Evolutionary conservation across 2,888 invertebrate genomes (phyloP).

Genomic region (Leistus spinibarbis): DNA sequence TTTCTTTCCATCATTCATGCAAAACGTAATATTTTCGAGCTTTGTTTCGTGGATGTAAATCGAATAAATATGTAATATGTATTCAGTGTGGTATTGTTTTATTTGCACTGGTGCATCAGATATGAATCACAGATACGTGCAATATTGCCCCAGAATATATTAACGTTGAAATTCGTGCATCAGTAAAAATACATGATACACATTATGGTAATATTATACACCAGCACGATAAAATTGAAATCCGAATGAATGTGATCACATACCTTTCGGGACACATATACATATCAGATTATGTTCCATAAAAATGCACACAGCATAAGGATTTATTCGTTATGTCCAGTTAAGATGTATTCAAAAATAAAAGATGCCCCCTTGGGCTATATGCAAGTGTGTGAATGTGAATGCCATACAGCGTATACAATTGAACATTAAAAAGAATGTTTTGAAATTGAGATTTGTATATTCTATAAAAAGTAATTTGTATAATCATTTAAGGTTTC

Average conservation of each 20-base stretch:
- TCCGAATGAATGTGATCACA: neutral
- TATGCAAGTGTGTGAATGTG: no score
- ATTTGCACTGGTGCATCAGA: neutral
- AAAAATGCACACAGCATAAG: neutral
- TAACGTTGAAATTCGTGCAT: neutral
- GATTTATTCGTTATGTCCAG: no score
- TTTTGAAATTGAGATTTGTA: no score
- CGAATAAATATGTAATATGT: neutral
- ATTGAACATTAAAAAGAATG: no score
- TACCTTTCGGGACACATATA: neutral
- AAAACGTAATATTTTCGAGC: neutral
- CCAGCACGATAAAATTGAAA: neutral
- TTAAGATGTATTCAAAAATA: no score
- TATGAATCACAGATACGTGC: neutral
- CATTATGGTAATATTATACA: neutral
- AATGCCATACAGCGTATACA: no score
- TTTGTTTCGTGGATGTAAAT: neutral
- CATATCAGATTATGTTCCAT: neutral
- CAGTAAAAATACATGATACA: neutral
- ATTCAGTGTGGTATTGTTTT: neutral
- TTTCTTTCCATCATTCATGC: neutral
- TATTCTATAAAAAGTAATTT: no score
- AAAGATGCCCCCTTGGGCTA: no score
- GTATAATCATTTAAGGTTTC: no score
- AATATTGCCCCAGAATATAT: neutral